Percentiles rank a stretch among this genome's conserved stretches.
Conservation (phyloP, 2,888 invertebrate species). For the Tachina grossa region DNA sequence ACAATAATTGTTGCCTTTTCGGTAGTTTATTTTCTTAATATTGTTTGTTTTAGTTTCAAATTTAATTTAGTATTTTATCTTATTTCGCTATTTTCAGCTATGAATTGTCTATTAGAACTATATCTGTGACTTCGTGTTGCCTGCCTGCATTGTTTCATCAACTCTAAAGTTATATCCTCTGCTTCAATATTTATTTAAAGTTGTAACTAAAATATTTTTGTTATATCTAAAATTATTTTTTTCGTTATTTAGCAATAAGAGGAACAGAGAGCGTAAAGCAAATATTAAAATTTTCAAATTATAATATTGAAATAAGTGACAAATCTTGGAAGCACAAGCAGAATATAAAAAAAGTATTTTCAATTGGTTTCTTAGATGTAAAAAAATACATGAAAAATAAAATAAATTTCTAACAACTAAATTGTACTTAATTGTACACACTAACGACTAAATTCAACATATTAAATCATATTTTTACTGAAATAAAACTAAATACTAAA, state of each 20-base stretch:
- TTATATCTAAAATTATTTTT: constrained; percentile 17
- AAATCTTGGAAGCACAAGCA: neutral
- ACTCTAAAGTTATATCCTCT: constrained; percentile 48
- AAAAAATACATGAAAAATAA: neutral
- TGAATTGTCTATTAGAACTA: neutral
- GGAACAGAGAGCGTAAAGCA: neutral
- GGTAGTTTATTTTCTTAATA: constrained; percentile 47
- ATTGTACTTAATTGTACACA: too few species aligned
- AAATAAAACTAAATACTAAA: too few species aligned
- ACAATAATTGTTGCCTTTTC: constrained; percentile 46
- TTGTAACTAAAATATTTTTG: constrained; percentile 41
- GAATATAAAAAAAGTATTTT: neutral
- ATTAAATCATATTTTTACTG: too few species aligned
- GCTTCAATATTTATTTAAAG: constrained; percentile 61
- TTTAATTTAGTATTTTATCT: constrained; percentile 38
- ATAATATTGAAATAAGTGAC: neutral
- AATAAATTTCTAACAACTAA: neutral
- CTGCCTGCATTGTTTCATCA: constrained; percentile 36
- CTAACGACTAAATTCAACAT: too few species aligned
- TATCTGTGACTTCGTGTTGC: constrained; percentile 12
- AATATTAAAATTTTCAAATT: constrained; percentile 26
- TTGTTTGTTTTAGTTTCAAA: constrained; percentile 51
- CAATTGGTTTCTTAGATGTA: too few species aligned
- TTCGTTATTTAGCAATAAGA: too few species aligned
- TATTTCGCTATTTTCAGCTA: neutral